These are phyloP conservation scores for Hartigia nigra DNA, from an alignment of 2,888 invertebrate genomes.

Conservation along the genomic window DNA sequence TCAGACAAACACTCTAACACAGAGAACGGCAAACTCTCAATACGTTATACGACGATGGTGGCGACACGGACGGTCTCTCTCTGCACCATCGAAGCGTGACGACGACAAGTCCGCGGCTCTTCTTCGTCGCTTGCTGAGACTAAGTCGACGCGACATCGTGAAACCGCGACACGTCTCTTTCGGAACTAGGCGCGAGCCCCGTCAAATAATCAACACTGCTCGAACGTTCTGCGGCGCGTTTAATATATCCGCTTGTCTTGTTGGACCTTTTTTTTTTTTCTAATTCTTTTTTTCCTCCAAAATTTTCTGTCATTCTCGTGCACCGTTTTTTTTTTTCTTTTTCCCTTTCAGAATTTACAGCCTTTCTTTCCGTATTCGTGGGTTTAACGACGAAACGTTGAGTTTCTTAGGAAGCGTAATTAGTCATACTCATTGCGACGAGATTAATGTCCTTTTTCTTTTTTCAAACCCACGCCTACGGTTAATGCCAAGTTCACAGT, in stretches of 20 bases:
- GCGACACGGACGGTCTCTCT: constrained; percentile 30
- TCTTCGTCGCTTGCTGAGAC: constrained; percentile 53
- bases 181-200: neutral
- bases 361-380: neutral
- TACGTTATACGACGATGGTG: neutral
- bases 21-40: neutral
- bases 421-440: neutral
- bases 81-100: constrained; percentile 61
- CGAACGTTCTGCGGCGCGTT: neutral
- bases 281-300: neutral
- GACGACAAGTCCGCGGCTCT: constrained; percentile 61
- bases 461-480: neutral
- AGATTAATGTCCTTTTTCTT: neutral
- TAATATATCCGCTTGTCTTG: neutral
- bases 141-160: constrained; percentile 63
- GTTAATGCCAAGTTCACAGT: neutral
- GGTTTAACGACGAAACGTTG: neutral
- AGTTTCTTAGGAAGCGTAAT: neutral
- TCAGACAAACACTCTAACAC: neutral
- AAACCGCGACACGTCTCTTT: constrained; percentile 58
- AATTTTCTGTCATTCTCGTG: neutral
- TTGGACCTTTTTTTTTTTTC: neutral
- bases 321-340: neutral
- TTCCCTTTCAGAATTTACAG: neutral
- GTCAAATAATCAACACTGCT: neutral